Base-by-base conservation (phyloP, 2,888 invertebrate genomes). In the Tetheella fluctuosa region DNA sequence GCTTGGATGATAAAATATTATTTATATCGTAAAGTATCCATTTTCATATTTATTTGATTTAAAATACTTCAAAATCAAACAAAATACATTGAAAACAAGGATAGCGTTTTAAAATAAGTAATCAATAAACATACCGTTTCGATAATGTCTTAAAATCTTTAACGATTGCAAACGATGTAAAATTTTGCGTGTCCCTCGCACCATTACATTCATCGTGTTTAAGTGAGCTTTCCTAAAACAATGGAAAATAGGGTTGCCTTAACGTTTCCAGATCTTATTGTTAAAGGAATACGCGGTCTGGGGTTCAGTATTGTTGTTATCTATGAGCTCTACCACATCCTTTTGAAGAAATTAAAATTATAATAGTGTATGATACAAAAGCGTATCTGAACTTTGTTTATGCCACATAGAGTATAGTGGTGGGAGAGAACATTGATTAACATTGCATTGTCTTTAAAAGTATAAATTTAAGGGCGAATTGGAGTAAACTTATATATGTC, bases 261-360 rank as follows among this genome's bases (percentile, higher is more conserved):
- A 75, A 75, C 74, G 70, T 76, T 74, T 71, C 61, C 67, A 65
- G 72, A 80, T 79, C 78, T 80, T 74, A 79, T 80, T 81, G 80
- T 80, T 77, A 66, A 59, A 67, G 70, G 70, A 77, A 74, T 73
- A 69, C 70, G 80, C 74, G 77, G 77, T 76, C 68, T 67, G 57
- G 64, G 57, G 69, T 65, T 69, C 69, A 69, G 71, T 67, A 73
- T 72, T 76, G 75, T 73, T 72, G 75, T 79, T 78, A 79, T 81
- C 80, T 77, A 66, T 71, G n/a, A 48, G 68, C 65, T 67, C 70
- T 70, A 66, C 62, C 56, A 58, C 62, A 58, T 62, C 68, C 70
- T 63, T 34, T 13, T 13, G 68, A 62, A 76, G 74, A 73, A 74
- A 78, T 73, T 76, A 72, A 77, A 76, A 72, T 71, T 55, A 52